Conservation (phyloP, 2,113 vertebrate species). For the Strix uralensis region DNA sequence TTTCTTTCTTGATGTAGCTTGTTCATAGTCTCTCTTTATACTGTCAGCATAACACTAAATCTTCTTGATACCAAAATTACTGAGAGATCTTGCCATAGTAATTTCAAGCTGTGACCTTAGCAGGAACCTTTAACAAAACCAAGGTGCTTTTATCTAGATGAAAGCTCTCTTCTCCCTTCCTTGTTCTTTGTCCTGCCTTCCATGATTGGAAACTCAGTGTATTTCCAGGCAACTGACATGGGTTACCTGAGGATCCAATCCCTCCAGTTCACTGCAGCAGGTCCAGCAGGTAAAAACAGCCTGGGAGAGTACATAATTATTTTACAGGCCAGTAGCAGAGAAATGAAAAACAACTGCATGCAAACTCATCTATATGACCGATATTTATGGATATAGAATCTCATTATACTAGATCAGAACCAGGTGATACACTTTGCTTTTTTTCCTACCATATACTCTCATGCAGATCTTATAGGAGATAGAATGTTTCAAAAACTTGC, state of each 20-base stretch:
- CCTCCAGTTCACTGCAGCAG: not conserved
- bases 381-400: not conserved
- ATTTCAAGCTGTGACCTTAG: not conserved
- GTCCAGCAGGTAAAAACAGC: not conserved
- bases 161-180: not conserved
- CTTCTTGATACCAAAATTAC: not conserved
- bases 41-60: not conserved
- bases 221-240: accelerated
- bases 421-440: accelerated
- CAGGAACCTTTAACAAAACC: not conserved
- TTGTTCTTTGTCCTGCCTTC: not conserved
- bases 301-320: not conserved
- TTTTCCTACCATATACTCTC: not conserved
- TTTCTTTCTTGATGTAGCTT: not conserved
- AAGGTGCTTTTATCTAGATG: not conserved
- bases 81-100: not conserved
- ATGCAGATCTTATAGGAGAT: not conserved
- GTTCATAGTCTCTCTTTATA: not conserved
- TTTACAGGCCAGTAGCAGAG: not conserved
- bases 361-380: not conserved
- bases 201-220: not conserved
- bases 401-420: not conserved
- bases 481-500: not conserved
- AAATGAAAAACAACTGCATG: not conserved
- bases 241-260: not conserved